Evolutionary conservation across 2,797 vertebrate species (phyloP).

Genomic region (Spinus olivaceus): DNA sequence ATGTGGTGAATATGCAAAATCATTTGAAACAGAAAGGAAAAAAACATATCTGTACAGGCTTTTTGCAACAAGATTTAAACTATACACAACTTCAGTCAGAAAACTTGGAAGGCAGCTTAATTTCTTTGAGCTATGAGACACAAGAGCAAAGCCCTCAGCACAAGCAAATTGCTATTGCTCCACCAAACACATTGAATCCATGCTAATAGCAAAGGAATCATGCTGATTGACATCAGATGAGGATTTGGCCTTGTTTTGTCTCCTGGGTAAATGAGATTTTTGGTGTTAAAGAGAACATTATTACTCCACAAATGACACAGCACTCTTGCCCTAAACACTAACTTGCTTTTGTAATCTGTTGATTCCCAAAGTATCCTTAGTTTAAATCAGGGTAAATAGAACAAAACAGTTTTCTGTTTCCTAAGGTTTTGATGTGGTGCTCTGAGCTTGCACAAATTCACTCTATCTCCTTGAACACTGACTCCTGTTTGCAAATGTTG

Average conservation of each 20-base stretch:
- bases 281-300: not conserved
- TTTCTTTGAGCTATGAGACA: slow-evolving; percentile 32
- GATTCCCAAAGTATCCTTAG: not conserved
- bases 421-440: not conserved
- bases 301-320: slow-evolving; percentile 4
- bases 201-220: slow-evolving; percentile 32
- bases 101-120: slow-evolving; percentile 10
- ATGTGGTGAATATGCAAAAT: slow-evolving; percentile 17
- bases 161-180: slow-evolving; percentile 31
- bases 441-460: not conserved
- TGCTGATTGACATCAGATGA: slow-evolving; percentile 53
- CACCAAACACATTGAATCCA: slow-evolving; percentile 11
- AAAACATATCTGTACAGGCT: not conserved
- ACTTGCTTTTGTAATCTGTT: not conserved
- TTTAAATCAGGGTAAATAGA: not conserved
- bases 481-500: not conserved
- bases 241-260: not conserved
- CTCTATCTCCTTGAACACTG: not conserved
- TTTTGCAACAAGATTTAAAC: slow-evolving; percentile 3
- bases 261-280: slow-evolving; percentile 27
- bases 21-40: slow-evolving; percentile 26
- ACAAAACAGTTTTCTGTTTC: not conserved
- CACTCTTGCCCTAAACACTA: not conserved
- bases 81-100: not conserved
- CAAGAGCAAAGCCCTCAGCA: slow-evolving; percentile 12